These are phyloP conservation scores for Psettodes erumei DNA, from an alignment of 2,113 vertebrate genomes.

Conservation along the genomic window DNA sequence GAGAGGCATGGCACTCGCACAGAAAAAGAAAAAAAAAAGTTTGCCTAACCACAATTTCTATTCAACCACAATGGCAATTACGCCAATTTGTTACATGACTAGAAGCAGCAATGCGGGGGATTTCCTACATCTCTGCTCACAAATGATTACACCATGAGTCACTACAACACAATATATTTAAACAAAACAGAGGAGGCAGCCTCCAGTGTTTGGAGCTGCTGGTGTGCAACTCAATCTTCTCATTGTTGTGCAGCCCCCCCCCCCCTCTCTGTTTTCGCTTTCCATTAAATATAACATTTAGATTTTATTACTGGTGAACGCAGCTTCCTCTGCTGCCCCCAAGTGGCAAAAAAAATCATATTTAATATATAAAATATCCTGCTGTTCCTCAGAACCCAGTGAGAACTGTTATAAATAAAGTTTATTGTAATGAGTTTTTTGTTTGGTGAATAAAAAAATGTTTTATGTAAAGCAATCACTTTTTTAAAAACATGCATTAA, in stretches of 20 bases:
- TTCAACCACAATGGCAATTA: conserved; percentile 75
- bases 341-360: background rate
- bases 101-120: conserved; percentile 59
- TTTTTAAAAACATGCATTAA: no score
- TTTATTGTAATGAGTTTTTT: no score
- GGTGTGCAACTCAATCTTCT: background rate
- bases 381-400: background rate
- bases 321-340: background rate
- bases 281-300: background rate
- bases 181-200: conserved; percentile 14
- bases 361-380: background rate
- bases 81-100: conserved; percentile 74
- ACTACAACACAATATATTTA: conserved; percentile 42
- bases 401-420: background rate
- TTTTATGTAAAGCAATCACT: no score
- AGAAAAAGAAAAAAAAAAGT: conserved; percentile 32
- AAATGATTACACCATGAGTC: conserved; percentile 71
- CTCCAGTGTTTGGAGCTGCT: background rate
- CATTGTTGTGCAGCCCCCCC: no score
- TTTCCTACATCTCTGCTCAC: conserved; percentile 62
- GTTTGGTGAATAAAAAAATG: no score
- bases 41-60: conserved; percentile 71
- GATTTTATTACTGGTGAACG: background rate
- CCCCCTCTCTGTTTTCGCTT: background rate
- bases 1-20: conserved; percentile 46